Conservation (phyloP, 1,140 invertebrate species). For the Leptinotarsa defecta region DNA sequence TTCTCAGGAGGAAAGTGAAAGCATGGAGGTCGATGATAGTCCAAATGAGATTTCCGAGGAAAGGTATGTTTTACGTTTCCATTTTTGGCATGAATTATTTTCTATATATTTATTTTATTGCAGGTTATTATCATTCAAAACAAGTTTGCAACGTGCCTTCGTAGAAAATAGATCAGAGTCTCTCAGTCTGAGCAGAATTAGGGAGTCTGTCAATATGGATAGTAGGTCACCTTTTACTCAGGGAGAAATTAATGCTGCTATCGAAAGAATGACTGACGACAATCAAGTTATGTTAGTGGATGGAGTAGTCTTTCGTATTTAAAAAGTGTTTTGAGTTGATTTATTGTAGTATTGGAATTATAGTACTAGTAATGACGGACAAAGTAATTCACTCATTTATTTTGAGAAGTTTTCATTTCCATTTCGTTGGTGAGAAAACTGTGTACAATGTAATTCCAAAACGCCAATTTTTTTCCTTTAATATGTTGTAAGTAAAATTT, state of each 20-base stretch:
- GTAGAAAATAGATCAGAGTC: constrained; percentile 71
- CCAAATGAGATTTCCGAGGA: constrained; percentile 49
- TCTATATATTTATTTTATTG: constrained; percentile 35
- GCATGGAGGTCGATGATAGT: constrained; percentile 46
- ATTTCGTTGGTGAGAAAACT: no score
- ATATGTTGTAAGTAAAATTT: no score
- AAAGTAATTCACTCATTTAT: no score
- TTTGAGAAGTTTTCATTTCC: no score
- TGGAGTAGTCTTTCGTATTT: constrained; percentile 86
- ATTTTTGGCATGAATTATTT: background rate
- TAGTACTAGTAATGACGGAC: no score
- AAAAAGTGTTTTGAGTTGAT: constrained; percentile 48
- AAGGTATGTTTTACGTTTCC: constrained; percentile 44
- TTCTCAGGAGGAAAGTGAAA: constrained; percentile 27
- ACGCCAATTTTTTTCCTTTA: no score
- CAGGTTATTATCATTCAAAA: constrained; percentile 69
- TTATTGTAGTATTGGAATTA: background rate
- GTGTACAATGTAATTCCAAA: no score
- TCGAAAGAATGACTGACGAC: constrained; percentile 82
- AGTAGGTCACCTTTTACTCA: constrained; percentile 66
- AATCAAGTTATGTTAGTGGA: constrained; percentile 93
- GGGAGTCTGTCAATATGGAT: constrained; percentile 65
- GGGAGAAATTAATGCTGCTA: constrained; percentile 77
- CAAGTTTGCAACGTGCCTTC: constrained; percentile 68
- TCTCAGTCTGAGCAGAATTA: constrained; percentile 64